These are phyloP conservation scores for Callopanchax toddi DNA, from an alignment of 2,113 vertebrate genomes.

Conservation along the genomic window DNA sequence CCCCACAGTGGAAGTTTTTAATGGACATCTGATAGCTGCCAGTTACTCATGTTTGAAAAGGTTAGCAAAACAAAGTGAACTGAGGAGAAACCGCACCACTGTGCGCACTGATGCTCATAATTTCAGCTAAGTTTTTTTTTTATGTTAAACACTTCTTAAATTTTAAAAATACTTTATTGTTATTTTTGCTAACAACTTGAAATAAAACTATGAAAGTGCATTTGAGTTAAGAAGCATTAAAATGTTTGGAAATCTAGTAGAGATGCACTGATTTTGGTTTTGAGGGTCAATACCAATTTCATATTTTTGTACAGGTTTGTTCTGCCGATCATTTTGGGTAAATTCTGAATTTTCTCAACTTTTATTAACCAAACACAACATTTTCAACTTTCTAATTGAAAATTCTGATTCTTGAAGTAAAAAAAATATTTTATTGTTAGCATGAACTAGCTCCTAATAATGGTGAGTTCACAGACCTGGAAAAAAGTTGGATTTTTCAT, in stretches of 20 bases:
- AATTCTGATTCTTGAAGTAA: no score
- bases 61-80: conserved; percentile 63
- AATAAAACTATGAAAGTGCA: background rate
- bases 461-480: no score
- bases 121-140: conserved; percentile 18
- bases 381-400: no score
- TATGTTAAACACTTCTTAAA: conserved; percentile 4
- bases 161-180: background rate
- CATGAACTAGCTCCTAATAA: no score
- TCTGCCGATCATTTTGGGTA: no score
- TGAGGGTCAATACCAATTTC: no score
- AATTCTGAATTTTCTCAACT: no score
- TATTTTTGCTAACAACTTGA: background rate
- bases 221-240: background rate
- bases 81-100: conserved; percentile 37
- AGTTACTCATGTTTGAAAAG: conserved; percentile 60
- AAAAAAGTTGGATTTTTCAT: no score
- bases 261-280: no score
- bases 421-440: no score
- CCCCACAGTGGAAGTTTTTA: conserved; percentile 43
- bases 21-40: conserved; percentile 52
- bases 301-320: no score
- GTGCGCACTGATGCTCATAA: conserved; percentile 19
- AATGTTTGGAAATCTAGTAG: background rate
- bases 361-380: no score